Evolutionary conservation across 2,797 vertebrate species (phyloP), one percentile per base, ranked within the genome.

Genomic region (Calcarius lapponicus): DNA sequence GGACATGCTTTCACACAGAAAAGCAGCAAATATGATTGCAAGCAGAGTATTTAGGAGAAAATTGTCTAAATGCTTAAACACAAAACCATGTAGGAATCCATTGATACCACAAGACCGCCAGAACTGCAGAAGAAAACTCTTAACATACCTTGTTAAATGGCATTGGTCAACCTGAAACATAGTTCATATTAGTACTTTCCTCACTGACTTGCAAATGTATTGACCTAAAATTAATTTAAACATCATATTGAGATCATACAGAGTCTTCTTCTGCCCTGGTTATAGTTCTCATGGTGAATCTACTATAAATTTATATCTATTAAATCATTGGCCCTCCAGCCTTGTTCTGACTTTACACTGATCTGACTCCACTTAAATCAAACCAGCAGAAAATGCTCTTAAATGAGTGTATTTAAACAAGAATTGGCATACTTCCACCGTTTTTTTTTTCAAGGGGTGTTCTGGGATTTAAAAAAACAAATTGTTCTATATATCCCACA

Each of bases 381-480:
- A 4, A 53, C 1, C 13, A 57, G 34, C n/a, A 82, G 38, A 51
- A 75, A 42, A 5, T 13, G 4, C 7, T 75, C 11, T 20, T 75
- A 53, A 78, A 58, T 40, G n/a, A 31, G 3, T 26, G 12, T 26
- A 85, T 73, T 91, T 82, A 62, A 72, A 25, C 26, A 81, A 69
- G 54, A 72, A 75, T 13, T 31, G 4, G 2, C 13, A 47, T 34
- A 34, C 4, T 57, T 6, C 2, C 29, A 29, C 7, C 1, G 15
- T 34, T 29, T 43, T 7, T 70, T 26, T n/a, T n/a, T 22, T 1
- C 1, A 2, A 36, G 3, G 13, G 1, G 1, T 36, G 3, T 56
- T 76, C 0, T 17, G 18, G 11, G 2, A 0, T 38, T 65, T n/a
- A 4, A 29, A 47, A 38, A 62, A 60, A 57, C 17, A 22, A 57